A percentile compares a stretch with the other conserved stretches of the same genome.
Evolutionary conservation across 1,140 invertebrate species (phyloP).

Genomic region (Drosophila trapezifrons): DNA sequence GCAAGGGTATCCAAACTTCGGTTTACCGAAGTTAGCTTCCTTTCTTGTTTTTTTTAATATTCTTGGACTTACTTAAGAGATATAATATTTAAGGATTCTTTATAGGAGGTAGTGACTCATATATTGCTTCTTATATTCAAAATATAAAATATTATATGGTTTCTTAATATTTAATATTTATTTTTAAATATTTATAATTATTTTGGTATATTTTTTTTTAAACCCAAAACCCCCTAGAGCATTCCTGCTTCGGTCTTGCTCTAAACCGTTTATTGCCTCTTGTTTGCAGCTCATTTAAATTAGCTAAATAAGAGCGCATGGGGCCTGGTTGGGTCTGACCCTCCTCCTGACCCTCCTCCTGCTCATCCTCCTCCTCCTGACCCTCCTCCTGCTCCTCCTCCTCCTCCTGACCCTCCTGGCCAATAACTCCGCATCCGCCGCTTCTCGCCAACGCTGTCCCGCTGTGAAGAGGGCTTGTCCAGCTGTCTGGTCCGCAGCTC

Average conservation of each 20-base stretch:
- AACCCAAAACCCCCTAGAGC: neutral
- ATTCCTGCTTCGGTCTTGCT: neutral
- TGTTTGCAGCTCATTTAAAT: constrained; percentile 75
- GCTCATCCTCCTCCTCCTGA: neutral
- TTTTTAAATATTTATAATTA: no score
- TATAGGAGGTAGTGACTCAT: no score
- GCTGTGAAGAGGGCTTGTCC: constrained; percentile 65
- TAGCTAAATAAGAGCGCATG: constrained; percentile 59
- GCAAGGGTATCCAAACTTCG: no score
- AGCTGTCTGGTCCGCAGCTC: constrained; percentile 54
- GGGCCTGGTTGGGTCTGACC: constrained; percentile 24
- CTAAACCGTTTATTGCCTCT: constrained; percentile 1
- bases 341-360: constrained; percentile 1
- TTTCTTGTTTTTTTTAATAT: no score
- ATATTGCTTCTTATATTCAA: no score
- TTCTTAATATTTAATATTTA: no score
- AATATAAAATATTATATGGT: no score
- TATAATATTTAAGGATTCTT: no score
- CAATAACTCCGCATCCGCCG: constrained; percentile 2
- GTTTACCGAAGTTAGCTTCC: no score
- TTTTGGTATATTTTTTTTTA: neutral
- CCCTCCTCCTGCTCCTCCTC: neutral
- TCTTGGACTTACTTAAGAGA: no score
- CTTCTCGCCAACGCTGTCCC: constrained; percentile 20
- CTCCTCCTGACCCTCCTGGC: neutral